A percentile compares a stretch with the other conserved stretches of the same genome.
These are phyloP conservation scores for Tolypeutes matacus DNA, from an alignment of 2,797 vertebrate genomes.

Conservation along the genomic window DNA sequence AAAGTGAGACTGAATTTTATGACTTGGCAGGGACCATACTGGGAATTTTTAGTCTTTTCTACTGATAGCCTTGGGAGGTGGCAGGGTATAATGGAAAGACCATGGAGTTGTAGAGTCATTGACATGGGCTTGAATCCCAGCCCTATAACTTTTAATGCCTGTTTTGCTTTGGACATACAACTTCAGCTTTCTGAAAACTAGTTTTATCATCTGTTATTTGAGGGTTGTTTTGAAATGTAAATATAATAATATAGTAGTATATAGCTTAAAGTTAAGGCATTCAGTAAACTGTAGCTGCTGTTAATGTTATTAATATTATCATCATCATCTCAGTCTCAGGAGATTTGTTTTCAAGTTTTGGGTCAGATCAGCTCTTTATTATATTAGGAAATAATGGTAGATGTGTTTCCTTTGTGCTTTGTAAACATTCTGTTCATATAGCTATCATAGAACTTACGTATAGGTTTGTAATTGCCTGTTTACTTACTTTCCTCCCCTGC, in stretches of 20 bases:
- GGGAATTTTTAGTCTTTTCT: background rate
- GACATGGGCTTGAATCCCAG: background rate
- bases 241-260: background rate
- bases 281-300: background rate
- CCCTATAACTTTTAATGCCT: slow-evolving; percentile 7
- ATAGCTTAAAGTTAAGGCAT: slow-evolving; percentile 29
- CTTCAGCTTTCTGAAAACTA: slow-evolving; percentile 16
- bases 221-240: slow-evolving; percentile 41
- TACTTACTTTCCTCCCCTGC: slow-evolving; percentile 55
- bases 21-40: background rate
- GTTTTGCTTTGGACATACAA: background rate
- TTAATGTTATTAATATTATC: slow-evolving; percentile 16
- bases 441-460: background rate
- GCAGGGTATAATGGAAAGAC: background rate
- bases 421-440: background rate
- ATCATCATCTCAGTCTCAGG: slow-evolving; percentile 29
- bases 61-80: background rate
- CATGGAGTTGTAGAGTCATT: slow-evolving; percentile 15
- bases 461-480: slow-evolving; percentile 3
- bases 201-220: slow-evolving; percentile 46
- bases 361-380: background rate
- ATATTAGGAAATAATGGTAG: background rate
- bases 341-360: slow-evolving; percentile 51
- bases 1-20: slow-evolving; percentile 3
- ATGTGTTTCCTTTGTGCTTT: background rate